Base-by-base conservation (phyloP, 2,888 invertebrate genomes). In the Cryptophagus acutangulus region DNA sequence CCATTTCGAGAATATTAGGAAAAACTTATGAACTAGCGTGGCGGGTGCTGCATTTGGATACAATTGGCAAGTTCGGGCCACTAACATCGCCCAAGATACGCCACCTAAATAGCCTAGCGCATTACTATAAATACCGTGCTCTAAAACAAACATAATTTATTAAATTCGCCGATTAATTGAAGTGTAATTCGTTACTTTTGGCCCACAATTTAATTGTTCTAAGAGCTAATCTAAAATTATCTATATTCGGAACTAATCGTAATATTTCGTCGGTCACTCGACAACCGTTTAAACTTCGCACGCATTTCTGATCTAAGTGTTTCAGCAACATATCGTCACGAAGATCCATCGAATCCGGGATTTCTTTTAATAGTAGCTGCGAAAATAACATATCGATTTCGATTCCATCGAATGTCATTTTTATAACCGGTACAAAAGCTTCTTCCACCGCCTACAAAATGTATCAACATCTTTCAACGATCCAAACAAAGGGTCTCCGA, bases 341-440 rank as follows among this genome's bases (percentile, higher is more conserved):
- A 20, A 99, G 76, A 70, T 95, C 92, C 74, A 84, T 84, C 1
- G 76, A 74, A 52, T 95, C 93, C 9, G 95, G 90, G 67, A 97
- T 92, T 72, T 93, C 91, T 67, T 94, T 94, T n/a, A 94, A 76
- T 20, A 93, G 87, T 46, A 99, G 73, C 47, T 92, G 78, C 0
- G 99, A 96, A 74, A 99, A 99, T 47, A 97, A 73, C 81, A 99
- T 85, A 74, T 99, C 99, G 53, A 99, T 94, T 75, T 99, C 99
- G 53, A 99, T 95, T 17, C 91, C 93, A 74, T 94, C 91, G 69
- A 96, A 99, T 65, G 89, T 91, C 91, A 99, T 93, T 73, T 99
- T 99, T 51, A 99, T 95, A 5, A 99, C 94, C 2, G 99, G 99
- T 51, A 99, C 99, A 71, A 88, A 99, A 0, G 99, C 99, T 67